These are phyloP conservation scores for Ophion costatus DNA, from an alignment of 2,888 invertebrate genomes.

Conservation along the genomic window DNA sequence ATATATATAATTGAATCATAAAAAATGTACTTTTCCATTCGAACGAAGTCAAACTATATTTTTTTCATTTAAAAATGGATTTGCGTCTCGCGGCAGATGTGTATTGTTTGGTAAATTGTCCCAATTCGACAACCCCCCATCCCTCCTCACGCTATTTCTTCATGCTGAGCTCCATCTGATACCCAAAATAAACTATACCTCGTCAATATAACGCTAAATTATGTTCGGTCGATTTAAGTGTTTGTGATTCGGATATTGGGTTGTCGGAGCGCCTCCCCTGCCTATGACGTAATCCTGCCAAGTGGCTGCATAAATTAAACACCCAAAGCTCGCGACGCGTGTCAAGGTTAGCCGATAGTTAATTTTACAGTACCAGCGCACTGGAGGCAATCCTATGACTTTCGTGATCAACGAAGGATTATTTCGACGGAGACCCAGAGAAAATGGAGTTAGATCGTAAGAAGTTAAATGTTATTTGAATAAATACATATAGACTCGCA, in stretches of 20 bases:
- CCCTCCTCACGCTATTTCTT: conserved; percentile 20
- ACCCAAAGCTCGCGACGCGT: conserved; percentile 69
- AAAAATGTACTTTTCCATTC: conserved; percentile 2
- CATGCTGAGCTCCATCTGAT: conserved; percentile 2
- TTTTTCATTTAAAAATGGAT: neutral
- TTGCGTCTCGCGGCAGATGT: conserved; percentile 14
- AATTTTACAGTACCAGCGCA: neutral
- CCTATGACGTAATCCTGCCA: conserved; percentile 70
- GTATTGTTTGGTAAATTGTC: conserved; percentile 16
- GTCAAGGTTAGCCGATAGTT: conserved; percentile 67
- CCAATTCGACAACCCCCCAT: neutral
- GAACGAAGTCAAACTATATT: neutral
- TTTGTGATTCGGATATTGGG: neutral
- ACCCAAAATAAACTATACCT: neutral
- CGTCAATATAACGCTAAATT: conserved; percentile 28
- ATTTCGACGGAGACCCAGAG: neutral
- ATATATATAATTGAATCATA: neutral
- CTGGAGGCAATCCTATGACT: neutral
- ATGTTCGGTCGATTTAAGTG: conserved; percentile 20
- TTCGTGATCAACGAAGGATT: no score
- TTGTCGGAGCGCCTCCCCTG: conserved; percentile 13
- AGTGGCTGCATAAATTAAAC: conserved; percentile 75
- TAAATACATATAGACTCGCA: no score
- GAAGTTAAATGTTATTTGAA: no score
- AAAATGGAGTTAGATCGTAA: no score